Percentiles rank a stretch among this genome's conserved stretches.
phyloP scores from a whole-genome alignment of 2,888 invertebrate species.

The Doris montereyensis region DNA sequence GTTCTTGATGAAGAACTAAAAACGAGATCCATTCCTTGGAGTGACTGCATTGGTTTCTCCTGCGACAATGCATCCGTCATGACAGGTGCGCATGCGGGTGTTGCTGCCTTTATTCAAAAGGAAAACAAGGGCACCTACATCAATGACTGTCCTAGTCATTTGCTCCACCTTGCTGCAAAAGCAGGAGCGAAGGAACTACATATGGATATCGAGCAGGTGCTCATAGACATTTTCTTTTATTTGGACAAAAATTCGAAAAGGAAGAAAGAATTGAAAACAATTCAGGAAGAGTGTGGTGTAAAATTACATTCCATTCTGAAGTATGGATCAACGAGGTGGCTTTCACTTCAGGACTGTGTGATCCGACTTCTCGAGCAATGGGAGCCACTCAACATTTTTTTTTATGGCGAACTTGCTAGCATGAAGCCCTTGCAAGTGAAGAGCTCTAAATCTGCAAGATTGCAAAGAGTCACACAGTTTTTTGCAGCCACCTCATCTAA shows the following conservation, averaged over 20 bases:
- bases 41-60: conserved; percentile 41
- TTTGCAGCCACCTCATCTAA: no score
- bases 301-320: conserved; percentile 13
- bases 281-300: conserved; percentile 3
- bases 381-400: conserved; percentile 4
- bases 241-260: conserved; percentile 37
- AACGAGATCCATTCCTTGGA: conserved; percentile 38
- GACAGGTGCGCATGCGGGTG: conserved; percentile 41
- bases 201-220: conserved; percentile 32
- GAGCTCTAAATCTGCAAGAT: no score
- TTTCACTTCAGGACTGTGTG: no score
- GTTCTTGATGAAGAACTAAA: conserved; percentile 4
- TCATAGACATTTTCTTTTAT: conserved; percentile 42
- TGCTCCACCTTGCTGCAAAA: conserved; percentile 30
- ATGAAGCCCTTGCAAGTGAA: no score
- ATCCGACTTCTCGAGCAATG: conserved; percentile 5
- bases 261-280: conserved; percentile 20
- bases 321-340: conserved; percentile 25
- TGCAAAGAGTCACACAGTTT: no score
- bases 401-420: not conserved
- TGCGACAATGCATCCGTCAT: conserved; percentile 47
- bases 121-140: conserved; percentile 32
- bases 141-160: conserved; percentile 22
- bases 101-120: conserved; percentile 37
- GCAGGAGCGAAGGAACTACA: no score